A percentile compares a stretch with the other conserved stretches of the same genome.
Conservation (phyloP, 2,888 invertebrate species). For the Coenonympha arcania region DNA sequence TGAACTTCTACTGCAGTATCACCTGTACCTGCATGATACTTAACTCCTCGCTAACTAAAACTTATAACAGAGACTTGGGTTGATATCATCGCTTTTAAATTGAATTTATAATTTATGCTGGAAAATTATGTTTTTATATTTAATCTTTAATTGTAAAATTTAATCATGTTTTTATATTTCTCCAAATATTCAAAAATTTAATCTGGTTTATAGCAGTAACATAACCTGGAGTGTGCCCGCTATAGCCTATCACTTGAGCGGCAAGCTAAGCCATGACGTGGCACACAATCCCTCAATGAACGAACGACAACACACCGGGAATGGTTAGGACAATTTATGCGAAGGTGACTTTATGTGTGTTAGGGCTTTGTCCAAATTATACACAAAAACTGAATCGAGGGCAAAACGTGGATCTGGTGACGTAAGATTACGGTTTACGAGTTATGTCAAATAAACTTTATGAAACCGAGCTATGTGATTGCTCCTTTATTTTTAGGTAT, state of each 20-base stretch:
- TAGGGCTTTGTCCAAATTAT: constrained; percentile 4
- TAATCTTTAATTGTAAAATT: too few species aligned
- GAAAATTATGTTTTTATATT: too few species aligned
- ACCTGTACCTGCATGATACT: too few species aligned
- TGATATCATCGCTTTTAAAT: too few species aligned
- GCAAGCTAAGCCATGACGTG: constrained; percentile 44
- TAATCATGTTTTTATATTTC: too few species aligned
- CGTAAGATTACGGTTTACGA: constrained; percentile 17
- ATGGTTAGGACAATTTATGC: constrained; percentile 50
- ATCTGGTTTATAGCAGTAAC: too few species aligned
- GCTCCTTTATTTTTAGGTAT: too few species aligned
- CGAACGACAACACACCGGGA: constrained; percentile 47
- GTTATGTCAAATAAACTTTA: neutral
- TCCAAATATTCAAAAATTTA: too few species aligned
- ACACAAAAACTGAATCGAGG: constrained; percentile 8
- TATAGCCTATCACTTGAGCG: constrained; percentile 25
- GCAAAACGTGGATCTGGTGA: constrained; percentile 14
- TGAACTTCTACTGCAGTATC: too few species aligned
- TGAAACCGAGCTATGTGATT: neutral
- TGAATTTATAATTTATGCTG: too few species aligned
- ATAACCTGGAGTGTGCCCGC: constrained; percentile 18
- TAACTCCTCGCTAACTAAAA: too few species aligned
- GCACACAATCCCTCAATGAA: constrained; percentile 69
- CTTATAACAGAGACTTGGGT: too few species aligned
- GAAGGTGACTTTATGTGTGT: constrained; percentile 34